A percentile compares a stretch with the other conserved stretches of the same genome.
Conservation (phyloP, 2,888 invertebrate genomes). For the Uropetala carovei region DNA sequence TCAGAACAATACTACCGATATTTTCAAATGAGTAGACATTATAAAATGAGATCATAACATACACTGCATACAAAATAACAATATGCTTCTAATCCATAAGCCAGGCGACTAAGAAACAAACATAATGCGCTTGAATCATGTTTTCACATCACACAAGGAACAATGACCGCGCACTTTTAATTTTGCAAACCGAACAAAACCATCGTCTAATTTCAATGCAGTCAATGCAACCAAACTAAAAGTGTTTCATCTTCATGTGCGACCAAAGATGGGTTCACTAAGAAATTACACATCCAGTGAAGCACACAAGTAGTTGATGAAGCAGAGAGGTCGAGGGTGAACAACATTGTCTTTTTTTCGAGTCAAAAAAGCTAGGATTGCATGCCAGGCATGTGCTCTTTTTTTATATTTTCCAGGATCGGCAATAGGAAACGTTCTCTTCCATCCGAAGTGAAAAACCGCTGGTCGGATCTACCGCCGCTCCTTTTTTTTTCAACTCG, state of each 20-base stretch:
- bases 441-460: slow-evolving; percentile 28
- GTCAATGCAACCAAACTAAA: slow-evolving; percentile 8
- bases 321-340: slow-evolving; percentile 49
- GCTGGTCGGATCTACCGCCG: background rate
- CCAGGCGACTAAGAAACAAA: slow-evolving; percentile 51
- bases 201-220: slow-evolving; percentile 52
- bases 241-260: slow-evolving; percentile 30
- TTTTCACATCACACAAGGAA: slow-evolving; percentile 17
- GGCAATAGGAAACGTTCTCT: background rate
- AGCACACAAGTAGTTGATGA: slow-evolving; percentile 60
- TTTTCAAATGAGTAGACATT: background rate
- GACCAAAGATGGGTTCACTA: slow-evolving; percentile 6
- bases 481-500: background rate
- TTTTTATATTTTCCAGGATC: slow-evolving; percentile 38
- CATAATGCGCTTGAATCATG: background rate
- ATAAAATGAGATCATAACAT: background rate
- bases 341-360: slow-evolving; percentile 9
- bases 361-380: slow-evolving; percentile 52
- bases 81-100: slow-evolving; percentile 33
- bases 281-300: slow-evolving; percentile 54
- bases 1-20: background rate
- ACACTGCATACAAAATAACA: slow-evolving; percentile 47
- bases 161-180: slow-evolving; percentile 33
- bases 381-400: slow-evolving; percentile 59
- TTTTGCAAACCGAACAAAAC: slow-evolving; percentile 34